Percentiles rank a stretch among this genome's conserved stretches.
These are phyloP conservation scores for Mesitornis unicolor DNA, from an alignment of 2,113 vertebrate genomes.

Conservation along the genomic window DNA sequence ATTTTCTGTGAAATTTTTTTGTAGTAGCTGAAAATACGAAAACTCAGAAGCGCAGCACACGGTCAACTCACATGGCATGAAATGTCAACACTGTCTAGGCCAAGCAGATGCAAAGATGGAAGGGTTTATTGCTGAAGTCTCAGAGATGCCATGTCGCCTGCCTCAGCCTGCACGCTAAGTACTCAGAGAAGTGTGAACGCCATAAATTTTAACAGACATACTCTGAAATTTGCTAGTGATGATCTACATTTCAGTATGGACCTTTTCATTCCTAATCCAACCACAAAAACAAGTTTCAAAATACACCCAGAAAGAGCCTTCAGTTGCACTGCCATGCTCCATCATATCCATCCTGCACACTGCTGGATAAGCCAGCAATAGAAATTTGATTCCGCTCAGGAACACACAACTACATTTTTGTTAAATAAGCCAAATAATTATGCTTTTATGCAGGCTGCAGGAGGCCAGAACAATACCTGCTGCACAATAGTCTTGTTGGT, in stretches of 20 bases:
- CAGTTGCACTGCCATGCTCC: rapidly evolving
- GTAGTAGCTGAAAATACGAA: not conserved
- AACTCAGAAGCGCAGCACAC: not conserved
- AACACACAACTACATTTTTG: not conserved
- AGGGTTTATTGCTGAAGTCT: not conserved
- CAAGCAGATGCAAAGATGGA: not conserved
- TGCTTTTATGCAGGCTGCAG: not conserved
- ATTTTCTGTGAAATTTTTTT: not conserved
- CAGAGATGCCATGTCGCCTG: not conserved
- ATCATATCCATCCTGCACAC: not conserved
- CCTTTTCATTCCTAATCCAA: not conserved
- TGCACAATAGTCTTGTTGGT: not conserved
- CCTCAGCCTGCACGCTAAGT: not conserved
- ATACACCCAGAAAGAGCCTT: not conserved
- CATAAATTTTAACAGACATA: not conserved
- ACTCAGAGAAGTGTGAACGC: not conserved
- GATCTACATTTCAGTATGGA: not conserved
- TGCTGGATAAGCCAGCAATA: not conserved
- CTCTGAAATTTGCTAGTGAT: not conserved
- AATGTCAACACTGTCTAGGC: not conserved
- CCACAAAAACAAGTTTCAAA: not conserved
- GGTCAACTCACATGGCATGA: not conserved
- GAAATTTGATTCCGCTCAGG: not conserved
- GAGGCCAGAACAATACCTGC: not conserved
- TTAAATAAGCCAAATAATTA: not conserved